These are phyloP conservation scores for Orientallactaga sibirica DNA, from an alignment of 2,797 vertebrate species.

Conservation along the genomic window DNA sequence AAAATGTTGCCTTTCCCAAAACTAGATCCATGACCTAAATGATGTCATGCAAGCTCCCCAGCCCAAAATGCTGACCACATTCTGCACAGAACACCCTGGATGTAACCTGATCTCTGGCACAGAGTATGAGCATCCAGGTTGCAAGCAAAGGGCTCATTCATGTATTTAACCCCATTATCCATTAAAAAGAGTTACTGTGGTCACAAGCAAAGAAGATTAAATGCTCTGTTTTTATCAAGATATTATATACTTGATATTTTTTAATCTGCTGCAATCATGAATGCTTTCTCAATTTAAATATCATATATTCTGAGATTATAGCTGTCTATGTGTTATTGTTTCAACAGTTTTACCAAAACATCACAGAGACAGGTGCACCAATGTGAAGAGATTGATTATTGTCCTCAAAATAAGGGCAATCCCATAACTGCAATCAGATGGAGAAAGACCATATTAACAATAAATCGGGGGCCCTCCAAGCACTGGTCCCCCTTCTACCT, in stretches of 20 bases:
- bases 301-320: not conserved
- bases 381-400: not conserved
- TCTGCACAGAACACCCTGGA: not conserved
- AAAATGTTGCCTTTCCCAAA: not conserved
- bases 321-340: not conserved
- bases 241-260: not conserved
- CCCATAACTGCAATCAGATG: not conserved
- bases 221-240: not conserved
- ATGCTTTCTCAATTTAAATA: conserved; percentile 16
- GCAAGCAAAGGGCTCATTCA: not conserved
- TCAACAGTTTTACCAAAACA: conserved; percentile 22
- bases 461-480: not conserved
- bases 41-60: not conserved
- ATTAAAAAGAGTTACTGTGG: not conserved
- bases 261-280: not conserved
- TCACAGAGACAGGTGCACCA: too few relatives aligned
- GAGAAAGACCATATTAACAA: not conserved
- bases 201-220: not conserved
- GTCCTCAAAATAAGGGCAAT: not conserved
- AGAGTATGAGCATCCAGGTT: not conserved
- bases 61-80: not conserved
- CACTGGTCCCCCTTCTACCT: not conserved
- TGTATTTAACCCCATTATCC: not conserved
- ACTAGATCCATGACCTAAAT: not conserved
- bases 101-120: not conserved